phyloP scores from a whole-genome alignment of 2,888 invertebrate species.

The Cantharis flavilabris region DNA sequence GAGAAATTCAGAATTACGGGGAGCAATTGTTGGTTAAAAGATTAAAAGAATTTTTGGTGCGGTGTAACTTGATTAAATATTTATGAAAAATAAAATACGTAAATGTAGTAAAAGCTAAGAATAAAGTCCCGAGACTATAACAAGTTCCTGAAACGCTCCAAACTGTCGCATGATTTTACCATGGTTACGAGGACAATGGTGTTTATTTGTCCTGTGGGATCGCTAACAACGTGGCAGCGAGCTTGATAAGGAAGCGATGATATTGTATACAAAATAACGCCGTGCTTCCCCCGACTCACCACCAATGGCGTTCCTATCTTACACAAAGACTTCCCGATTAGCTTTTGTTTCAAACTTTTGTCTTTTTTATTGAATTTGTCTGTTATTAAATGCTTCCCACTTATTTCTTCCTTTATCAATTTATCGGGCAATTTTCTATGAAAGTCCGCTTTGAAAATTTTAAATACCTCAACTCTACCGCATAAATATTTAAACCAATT shows the following conservation, averaged over 20 bases:
- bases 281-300: conserved; percentile 23
- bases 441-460: conserved; percentile 18
- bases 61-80: conserved; percentile 4
- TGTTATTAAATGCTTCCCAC: conserved; percentile 28
- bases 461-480: background rate
- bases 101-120: conserved; percentile 34
- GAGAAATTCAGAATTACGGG: background rate
- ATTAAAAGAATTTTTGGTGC: background rate
- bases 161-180: conserved; percentile 57
- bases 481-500: background rate
- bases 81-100: conserved; percentile 28
- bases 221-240: conserved; percentile 58
- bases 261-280: conserved; percentile 55
- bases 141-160: conserved; percentile 46
- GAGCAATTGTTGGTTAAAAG: background rate
- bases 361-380: conserved; percentile 29
- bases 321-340: conserved; percentile 36
- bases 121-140: conserved; percentile 41
- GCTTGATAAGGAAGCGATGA: conserved; percentile 57
- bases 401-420: conserved; percentile 28
- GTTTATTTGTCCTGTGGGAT: conserved; percentile 59
- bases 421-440: conserved; percentile 20
- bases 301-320: conserved; percentile 31
- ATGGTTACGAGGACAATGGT: conserved; percentile 59
- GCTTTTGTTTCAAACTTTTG: conserved; percentile 36